phyloP scores from a whole-genome alignment of 2,113 vertebrate species.

The Callocephalon fimbriatum region DNA sequence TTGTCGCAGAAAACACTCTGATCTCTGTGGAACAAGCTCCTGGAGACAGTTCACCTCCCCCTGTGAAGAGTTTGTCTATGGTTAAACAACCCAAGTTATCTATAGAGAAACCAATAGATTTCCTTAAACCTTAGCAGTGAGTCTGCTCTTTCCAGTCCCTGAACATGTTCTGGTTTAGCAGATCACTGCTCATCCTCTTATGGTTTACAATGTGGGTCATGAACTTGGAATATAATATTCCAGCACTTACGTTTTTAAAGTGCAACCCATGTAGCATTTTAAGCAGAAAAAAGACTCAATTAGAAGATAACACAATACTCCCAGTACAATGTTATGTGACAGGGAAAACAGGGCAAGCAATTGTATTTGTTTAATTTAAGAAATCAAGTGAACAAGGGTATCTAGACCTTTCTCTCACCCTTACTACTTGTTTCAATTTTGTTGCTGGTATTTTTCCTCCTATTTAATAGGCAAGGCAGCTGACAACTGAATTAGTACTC shows the following conservation, averaged over 20 bases:
- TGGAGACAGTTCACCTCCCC: not conserved
- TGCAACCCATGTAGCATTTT: conserved; percentile 1
- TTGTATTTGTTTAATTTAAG: conserved; percentile 64
- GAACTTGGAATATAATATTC: conserved; percentile 51
- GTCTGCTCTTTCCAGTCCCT: not conserved
- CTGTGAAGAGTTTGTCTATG: not conserved
- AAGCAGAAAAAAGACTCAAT: conserved; percentile 54
- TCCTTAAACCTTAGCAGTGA: conserved; percentile 15
- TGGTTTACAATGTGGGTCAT: conserved; percentile 36
- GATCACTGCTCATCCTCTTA: conserved; percentile 31
- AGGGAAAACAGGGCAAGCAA: conserved; percentile 52
- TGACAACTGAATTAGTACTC: conserved; percentile 97
- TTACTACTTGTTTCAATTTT: conserved; percentile 75
- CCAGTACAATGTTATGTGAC: conserved; percentile 35
- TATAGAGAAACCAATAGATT: not conserved
- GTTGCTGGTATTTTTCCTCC: conserved; percentile 73
- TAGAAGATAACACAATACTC: conserved; percentile 18
- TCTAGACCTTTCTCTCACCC: conserved; percentile 62
- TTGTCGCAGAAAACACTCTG: not conserved
- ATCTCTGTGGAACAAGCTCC: not conserved
- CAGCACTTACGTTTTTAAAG: conserved; percentile 58
- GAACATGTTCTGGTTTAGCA: conserved; percentile 21
- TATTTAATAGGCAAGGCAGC: conserved; percentile 90
- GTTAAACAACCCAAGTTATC: not conserved
- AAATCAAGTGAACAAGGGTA: conserved; percentile 73